Conservation (phyloP, 1,140 invertebrate genomes). For the Hetaerina americana region DNA sequence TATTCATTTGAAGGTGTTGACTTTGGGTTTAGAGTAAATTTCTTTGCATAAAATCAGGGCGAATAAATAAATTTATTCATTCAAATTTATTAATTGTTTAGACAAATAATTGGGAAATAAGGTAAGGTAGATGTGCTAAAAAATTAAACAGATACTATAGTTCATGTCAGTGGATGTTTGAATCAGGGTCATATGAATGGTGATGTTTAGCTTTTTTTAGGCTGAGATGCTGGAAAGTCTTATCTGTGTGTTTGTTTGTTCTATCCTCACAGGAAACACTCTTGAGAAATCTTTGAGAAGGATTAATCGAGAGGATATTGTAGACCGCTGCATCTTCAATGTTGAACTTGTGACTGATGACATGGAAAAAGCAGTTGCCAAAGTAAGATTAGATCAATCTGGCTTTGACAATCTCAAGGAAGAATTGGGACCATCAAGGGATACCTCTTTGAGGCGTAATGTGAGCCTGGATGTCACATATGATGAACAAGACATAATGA, state of each 20-base stretch:
- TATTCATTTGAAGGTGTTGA: too few species aligned
- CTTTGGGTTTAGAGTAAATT: too few species aligned
- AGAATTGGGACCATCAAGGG: conserved; percentile 53
- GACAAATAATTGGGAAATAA: too few species aligned
- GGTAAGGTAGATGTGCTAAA: too few species aligned
- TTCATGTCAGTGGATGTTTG: too few species aligned
- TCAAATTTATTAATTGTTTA: too few species aligned
- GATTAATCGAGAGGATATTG: conserved; percentile 66
- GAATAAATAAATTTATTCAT: too few species aligned
- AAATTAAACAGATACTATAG: too few species aligned
- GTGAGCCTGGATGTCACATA: conserved; percentile 47
- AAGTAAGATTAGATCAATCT: conserved; percentile 59
- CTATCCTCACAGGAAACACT: conserved; percentile 32
- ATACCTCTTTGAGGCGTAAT: conserved; percentile 43
- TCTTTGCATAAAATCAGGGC: too few species aligned
- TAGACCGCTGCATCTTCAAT: conserved; percentile 79
- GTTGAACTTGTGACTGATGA: conserved; percentile 53
- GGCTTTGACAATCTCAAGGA: conserved; percentile 60
- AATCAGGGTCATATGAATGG: too few species aligned
- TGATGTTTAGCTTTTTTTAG: too few species aligned
- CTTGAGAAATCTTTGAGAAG: conserved; percentile 42
- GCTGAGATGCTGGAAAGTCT: too few species aligned
- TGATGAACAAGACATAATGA: conserved; percentile 57
- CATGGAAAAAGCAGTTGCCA: conserved; percentile 62
- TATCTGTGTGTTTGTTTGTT: background rate